Evolutionary conservation across 2,888 invertebrate species (phyloP).

Genomic region (Tubulanus polymorphus): DNA sequence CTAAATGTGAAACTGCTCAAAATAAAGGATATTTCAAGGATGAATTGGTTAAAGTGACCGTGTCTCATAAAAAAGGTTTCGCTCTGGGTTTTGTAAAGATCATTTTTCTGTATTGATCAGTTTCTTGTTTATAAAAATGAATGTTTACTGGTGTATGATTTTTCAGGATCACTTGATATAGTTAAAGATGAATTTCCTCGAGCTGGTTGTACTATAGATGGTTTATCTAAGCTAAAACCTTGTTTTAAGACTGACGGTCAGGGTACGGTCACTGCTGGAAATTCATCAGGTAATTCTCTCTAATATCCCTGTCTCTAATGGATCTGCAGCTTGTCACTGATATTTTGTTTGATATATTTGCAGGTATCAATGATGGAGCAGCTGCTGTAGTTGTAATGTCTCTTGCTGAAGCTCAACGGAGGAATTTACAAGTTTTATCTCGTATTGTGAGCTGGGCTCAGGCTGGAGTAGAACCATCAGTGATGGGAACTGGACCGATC

Average conservation of each 20-base stretch:
- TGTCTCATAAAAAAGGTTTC: conserved; percentile 55
- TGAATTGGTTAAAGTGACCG: conserved; percentile 68
- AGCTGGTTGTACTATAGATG: conserved; percentile 61
- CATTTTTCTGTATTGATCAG: too few species aligned
- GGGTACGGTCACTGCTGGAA: conserved; percentile 66
- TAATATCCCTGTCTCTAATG: too few species aligned
- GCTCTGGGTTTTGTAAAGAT: too few species aligned
- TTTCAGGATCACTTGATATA: conserved; percentile 26
- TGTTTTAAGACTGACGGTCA: conserved; percentile 62
- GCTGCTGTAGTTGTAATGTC: conserved; percentile 76
- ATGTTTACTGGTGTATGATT: too few species aligned
- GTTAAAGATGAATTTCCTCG: conserved; percentile 69
- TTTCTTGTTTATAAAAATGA: too few species aligned
- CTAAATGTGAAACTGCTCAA: conserved; percentile 63
- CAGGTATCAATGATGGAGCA: conserved; percentile 77
- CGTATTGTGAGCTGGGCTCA: conserved; percentile 73
- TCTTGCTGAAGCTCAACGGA: conserved; percentile 58
- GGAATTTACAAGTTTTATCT: conserved; percentile 66
- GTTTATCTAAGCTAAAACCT: conserved; percentile 63
- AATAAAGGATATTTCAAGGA: conserved; percentile 63
- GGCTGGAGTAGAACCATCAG: conserved; percentile 72
- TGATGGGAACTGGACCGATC: conserved; percentile 78
- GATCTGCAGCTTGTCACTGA: too few species aligned
- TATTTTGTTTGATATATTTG: conserved; percentile 7
- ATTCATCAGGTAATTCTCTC: conserved; percentile 66